Evolutionary conservation across 2,797 vertebrate genomes (phyloP).

Genomic region (Darevskia mixta): DNA sequence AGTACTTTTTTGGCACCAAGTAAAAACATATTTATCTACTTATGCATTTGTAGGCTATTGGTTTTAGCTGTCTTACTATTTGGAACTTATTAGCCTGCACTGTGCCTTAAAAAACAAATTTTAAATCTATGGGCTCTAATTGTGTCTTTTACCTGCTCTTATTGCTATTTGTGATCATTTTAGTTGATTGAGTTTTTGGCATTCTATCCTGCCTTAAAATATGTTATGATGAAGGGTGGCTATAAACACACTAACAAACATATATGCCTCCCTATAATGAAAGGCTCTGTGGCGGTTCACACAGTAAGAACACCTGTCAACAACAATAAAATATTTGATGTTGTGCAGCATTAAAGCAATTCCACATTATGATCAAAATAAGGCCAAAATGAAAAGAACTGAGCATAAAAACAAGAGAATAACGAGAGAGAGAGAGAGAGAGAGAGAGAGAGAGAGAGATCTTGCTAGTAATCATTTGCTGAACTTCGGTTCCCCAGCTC

Average conservation of each 20-base stretch:
- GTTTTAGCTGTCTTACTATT: no score
- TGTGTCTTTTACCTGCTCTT: no score
- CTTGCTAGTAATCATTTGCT: background rate
- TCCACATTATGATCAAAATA: background rate
- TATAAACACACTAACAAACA: background rate
- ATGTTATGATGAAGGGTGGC: background rate
- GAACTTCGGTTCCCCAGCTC: background rate
- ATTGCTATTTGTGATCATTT: no score
- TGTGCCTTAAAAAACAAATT: no score
- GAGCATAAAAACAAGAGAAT: background rate
- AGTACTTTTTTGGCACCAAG: no score
- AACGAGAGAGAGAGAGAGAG: background rate
- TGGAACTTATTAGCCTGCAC: no score
- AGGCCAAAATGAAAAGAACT: background rate
- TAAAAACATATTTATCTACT: no score
- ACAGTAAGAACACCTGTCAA: background rate
- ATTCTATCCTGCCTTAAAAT: no score
- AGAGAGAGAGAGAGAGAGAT: no score
- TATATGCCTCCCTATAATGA: background rate
- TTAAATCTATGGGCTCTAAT: no score
- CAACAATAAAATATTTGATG: background rate
- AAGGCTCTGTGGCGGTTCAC: background rate
- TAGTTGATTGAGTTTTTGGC: no score
- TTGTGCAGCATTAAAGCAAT: background rate
- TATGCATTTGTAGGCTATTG: no score